Percentiles rank a stretch among this genome's conserved stretches.
Evolutionary conservation across 1,140 invertebrate species (phyloP).

Genomic region (Hycleus cichorii): DNA sequence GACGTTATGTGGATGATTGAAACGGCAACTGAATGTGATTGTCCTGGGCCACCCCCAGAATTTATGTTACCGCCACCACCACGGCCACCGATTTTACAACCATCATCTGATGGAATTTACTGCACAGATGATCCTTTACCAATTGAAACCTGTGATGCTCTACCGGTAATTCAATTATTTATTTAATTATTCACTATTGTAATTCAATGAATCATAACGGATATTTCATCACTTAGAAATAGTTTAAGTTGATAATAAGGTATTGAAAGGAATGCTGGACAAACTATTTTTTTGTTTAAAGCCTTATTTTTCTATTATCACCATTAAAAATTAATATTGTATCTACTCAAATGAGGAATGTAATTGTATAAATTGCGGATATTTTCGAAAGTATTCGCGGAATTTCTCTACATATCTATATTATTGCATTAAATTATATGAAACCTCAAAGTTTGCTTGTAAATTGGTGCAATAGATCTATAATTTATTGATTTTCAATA

Average conservation of each 20-base stretch:
- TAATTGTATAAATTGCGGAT: too few relatives aligned
- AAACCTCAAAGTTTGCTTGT: too few relatives aligned
- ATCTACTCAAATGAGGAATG: too few relatives aligned
- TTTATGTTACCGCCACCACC: conserved; percentile 39
- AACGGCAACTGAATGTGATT: conserved; percentile 37
- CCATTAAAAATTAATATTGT: too few relatives aligned
- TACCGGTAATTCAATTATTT: conserved; percentile 35
- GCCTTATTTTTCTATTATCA: too few relatives aligned
- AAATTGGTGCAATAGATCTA: too few relatives aligned
- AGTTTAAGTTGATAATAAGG: not conserved
- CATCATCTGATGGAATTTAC: conserved; percentile 32
- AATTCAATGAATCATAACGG: not conserved
- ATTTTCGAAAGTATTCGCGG: too few relatives aligned
- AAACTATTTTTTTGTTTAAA: too few relatives aligned
- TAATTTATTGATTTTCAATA: too few relatives aligned
- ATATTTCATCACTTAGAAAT: not conserved
- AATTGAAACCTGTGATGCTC: conserved; percentile 40
- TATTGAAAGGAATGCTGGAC: too few relatives aligned
- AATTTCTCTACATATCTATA: too few relatives aligned
- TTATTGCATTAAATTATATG: too few relatives aligned
- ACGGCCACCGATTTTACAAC: conserved; percentile 36
- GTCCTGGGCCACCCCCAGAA: conserved; percentile 38
- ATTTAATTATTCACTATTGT: not conserved
- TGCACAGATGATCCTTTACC: conserved; percentile 39
- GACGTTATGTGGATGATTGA: conserved; percentile 39